Conservation (phyloP, 2,797 vertebrate genomes). For the Gephyroberyx darwinii region DNA sequence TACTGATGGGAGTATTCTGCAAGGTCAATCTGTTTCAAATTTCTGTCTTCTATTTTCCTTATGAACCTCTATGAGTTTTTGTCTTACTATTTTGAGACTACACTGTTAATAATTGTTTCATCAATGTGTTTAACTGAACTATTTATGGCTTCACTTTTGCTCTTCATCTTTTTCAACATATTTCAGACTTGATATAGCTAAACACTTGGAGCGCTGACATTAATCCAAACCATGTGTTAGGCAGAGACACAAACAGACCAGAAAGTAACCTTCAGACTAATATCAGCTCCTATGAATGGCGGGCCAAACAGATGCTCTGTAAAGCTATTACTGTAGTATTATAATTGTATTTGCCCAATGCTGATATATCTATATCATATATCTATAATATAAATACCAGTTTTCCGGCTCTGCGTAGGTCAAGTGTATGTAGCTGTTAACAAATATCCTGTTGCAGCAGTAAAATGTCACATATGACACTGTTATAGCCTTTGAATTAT, state of each 20-base stretch:
- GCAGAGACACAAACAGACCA: slow-evolving; percentile 9
- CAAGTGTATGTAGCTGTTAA: too few species aligned
- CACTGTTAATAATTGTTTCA: not conserved
- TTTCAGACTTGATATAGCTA: slow-evolving; percentile 5
- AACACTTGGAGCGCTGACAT: not conserved
- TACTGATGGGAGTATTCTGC: too few species aligned
- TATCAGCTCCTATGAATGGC: too few species aligned
- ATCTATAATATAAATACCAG: too few species aligned
- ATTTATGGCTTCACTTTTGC: not conserved
- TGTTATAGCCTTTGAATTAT: slow-evolving; percentile 23
- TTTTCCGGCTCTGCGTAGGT: too few species aligned
- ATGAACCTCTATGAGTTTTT: too few species aligned
- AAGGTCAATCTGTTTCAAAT: too few species aligned
- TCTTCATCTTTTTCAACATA: not conserved
- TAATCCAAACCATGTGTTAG: slow-evolving; percentile 10
- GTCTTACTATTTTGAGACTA: not conserved
- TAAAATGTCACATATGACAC: not conserved
- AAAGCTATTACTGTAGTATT: not conserved
- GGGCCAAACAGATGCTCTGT: not conserved
- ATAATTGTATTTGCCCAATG: too few species aligned
- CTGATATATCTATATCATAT: too few species aligned
- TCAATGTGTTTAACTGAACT: not conserved
- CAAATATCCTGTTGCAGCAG: not conserved
- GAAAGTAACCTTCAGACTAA: not conserved
- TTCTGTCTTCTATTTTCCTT: too few species aligned